Evolutionary conservation across 2,797 vertebrate genomes (phyloP), one percentile per base, ranked within the genome.

Genomic region (Propithecus perrieri): DNA sequence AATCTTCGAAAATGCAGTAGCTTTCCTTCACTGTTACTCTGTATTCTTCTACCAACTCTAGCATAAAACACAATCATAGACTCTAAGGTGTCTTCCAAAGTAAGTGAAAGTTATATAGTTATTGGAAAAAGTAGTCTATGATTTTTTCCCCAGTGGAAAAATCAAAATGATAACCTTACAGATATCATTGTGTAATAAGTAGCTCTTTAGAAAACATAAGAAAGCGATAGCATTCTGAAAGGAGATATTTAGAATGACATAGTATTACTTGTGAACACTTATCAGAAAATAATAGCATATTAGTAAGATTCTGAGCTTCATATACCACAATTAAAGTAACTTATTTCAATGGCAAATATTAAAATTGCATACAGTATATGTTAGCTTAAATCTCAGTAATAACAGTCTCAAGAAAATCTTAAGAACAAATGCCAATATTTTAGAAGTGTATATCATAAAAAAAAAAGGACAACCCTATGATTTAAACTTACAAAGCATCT

Each of bases 11-110:
- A 94, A 99, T 99, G 93, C 99, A 99, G 97, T 99, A 99, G 97
- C 99, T 99, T 98, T 99, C 99, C 97, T 99, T 99, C 98, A 99
- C 99, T 0, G 99, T 99, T 94, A 99, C 98, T 92, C 99, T 99
- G 98, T 99, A 99, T 98, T 99, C 99, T 98, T 99, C 99, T 26
- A 99, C 99, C 95, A 99, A 97, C 33, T 98, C 99, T 99, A 98
- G 35, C 91, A 97, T 57, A 94, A 97, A 98, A 96, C 61, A 97
- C 24, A 98, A 38, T 61, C 53, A 95, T 28, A 74, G 91, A 89
- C 22, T 92, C 43, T 93, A 88, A 59, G 15, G 20, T 69, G 8
- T 69, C 78, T 94, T 96, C 35, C 75, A 84, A 89, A 95, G 72
- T 74, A 93, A 93, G 0, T 83, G 41, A 50, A 92, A 94, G 59